phyloP scores from a whole-genome alignment of 2,888 invertebrate species.

The Morpho deidamia region DNA sequence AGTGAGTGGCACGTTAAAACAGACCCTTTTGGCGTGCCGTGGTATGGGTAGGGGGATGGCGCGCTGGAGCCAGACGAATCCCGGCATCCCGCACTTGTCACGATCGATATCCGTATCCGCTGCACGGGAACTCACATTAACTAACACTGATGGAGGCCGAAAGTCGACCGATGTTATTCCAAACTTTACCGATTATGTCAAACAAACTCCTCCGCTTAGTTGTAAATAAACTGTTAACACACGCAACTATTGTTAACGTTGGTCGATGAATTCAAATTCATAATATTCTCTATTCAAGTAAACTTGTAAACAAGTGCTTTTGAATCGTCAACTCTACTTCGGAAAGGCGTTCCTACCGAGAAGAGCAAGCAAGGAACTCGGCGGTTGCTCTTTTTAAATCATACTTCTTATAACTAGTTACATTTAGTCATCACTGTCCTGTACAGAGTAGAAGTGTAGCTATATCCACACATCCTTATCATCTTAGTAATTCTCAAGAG shows the following conservation, averaged over 20 bases:
- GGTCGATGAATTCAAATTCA: no score
- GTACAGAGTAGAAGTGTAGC: no score
- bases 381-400: no score
- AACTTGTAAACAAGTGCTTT: no score
- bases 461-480: no score
- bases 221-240: conserved; percentile 55
- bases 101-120: conserved; percentile 72
- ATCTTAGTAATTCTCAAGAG: no score
- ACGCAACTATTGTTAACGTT: conserved; percentile 27
- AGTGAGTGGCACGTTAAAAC: conserved; percentile 61
- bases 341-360: no score
- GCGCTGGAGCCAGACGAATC: conserved; percentile 60
- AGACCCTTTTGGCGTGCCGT: conserved; percentile 48
- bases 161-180: conserved; percentile 71
- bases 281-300: no score
- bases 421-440: no score
- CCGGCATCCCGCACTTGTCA: conserved; percentile 65
- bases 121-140: conserved; percentile 69
- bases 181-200: conserved; percentile 70
- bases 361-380: no score
- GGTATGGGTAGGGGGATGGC: conserved; percentile 47
- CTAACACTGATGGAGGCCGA: conserved; percentile 64
- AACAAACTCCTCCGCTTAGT: conserved; percentile 47
- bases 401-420: no score
- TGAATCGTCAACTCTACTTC: no score